Base-by-base conservation (phyloP, 2,797 vertebrate species). In the Poecilia picta region DNA sequence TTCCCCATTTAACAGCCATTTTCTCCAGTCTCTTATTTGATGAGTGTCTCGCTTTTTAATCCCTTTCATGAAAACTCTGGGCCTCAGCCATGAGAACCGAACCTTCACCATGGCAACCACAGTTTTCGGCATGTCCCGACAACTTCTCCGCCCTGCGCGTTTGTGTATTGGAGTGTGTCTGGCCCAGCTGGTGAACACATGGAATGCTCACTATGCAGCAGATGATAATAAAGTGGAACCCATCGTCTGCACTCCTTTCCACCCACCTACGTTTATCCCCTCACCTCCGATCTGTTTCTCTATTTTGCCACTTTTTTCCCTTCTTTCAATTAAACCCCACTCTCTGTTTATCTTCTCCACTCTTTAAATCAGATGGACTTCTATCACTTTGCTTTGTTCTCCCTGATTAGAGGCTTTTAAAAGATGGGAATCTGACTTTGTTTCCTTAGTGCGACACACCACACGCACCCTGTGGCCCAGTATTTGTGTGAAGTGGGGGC, bases 131-230 rank as follows among this genome's bases (percentile, higher is more conserved):
- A 94, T 89, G 92, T 92, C 87, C 83, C 81, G 85, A 85, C 76
- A 81, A 87, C 79, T 81, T 79, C 68, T 77, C 41, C 20, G 73
- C 51, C 33, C 2, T 85, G 72, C 80, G 70, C 85, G 81, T 81
- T 78, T 83, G 80, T 81, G 79, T 74, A 76, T 78, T 73, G 53
- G 81, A 78, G 74, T 85, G 77, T 77, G 75, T 70, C 59, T 72
- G 82, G 83, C 82, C 89, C 96, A 97, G 96, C 96, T 97, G 96
- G 95, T 92, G 93, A 95, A 86, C 96, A 97, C 95, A 96, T 96
- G 96, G 94, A 95, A 95, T 94, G 93, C 91, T 94, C 93, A 92
- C 90, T 91, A 94, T 96, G 96, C 93, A 91, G 92, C 80, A 92
- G 93, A 94, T 88, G 89, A 95, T 94, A 92, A 95, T 92, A 84